Percentiles rank a stretch among this genome's conserved stretches.
phyloP scores from a whole-genome alignment of 2,797 vertebrate genomes.

The Cirrhinus mrigala region DNA sequence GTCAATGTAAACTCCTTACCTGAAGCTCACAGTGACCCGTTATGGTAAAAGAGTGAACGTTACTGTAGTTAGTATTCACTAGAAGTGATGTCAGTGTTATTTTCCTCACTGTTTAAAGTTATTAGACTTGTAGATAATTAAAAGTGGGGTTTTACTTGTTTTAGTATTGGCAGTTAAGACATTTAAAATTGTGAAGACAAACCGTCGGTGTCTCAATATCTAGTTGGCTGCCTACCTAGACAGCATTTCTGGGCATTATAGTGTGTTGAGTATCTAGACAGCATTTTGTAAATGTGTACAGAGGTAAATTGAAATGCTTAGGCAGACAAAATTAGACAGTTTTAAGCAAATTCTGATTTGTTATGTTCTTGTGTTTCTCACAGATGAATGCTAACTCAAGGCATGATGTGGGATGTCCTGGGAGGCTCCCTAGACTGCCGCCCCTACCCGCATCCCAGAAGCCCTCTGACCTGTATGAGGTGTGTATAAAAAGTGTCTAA shows the following conservation, averaged over 20 bases:
- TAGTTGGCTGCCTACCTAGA: neutral
- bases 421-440: neutral
- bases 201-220: neutral
- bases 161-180: neutral
- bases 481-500: slow-evolving; percentile 7
- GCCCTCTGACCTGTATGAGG: slow-evolving; percentile 36
- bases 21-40: neutral
- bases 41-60: neutral
- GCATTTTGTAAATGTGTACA: neutral
- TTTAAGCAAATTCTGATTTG: neutral
- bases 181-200: neutral
- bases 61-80: neutral
- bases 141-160: neutral
- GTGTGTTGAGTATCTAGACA: neutral
- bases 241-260: neutral
- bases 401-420: neutral
- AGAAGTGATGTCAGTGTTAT: neutral
- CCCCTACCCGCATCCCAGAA: neutral
- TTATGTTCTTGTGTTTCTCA: neutral
- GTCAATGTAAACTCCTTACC: neutral
- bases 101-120: neutral
- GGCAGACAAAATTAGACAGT: neutral
- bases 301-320: neutral
- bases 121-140: neutral
- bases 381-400: slow-evolving; percentile 37